Evolutionary conservation across 1,140 invertebrate species (phyloP).

Genomic region (Drosophila rufa): DNA sequence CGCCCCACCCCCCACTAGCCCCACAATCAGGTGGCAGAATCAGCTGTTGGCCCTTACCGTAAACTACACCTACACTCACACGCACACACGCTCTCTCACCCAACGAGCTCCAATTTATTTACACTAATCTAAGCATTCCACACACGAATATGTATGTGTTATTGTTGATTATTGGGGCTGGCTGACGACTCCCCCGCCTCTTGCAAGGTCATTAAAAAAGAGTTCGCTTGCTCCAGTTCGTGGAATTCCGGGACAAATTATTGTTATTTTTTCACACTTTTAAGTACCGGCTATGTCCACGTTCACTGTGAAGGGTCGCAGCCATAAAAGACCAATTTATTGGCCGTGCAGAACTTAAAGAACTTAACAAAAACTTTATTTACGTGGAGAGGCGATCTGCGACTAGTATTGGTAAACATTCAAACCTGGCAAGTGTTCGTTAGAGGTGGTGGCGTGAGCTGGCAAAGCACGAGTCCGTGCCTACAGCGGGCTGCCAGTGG

Average conservation of each 20-base stretch:
- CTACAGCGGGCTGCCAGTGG: background rate
- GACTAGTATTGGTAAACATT: constrained; percentile 15
- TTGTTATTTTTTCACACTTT: background rate
- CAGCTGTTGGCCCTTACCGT: constrained; percentile 52
- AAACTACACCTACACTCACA: constrained; percentile 8
- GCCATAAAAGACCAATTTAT: constrained; percentile 23
- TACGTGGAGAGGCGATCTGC: constrained; percentile 41
- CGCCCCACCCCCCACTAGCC: constrained; percentile 35
- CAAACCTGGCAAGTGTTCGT: constrained; percentile 13
- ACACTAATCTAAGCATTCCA: constrained; percentile 39
- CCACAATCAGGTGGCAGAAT: constrained; percentile 48
- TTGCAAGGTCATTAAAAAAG: constrained; percentile 46
- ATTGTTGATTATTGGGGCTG: constrained; percentile 43
- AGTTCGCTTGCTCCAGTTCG: constrained; percentile 16
- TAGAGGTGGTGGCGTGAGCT: constrained; percentile 11
- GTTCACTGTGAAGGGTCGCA: constrained; percentile 10
- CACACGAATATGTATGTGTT: constrained; percentile 7
- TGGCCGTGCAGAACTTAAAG: background rate
- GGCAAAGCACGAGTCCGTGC: background rate
- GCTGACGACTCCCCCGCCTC: constrained; percentile 28
- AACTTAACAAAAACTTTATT: constrained; percentile 29
- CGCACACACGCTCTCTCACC: background rate
- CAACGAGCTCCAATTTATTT: constrained; percentile 16
- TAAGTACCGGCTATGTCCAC: constrained; percentile 21
- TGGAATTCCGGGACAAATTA: background rate